These are phyloP conservation scores for Myzus persicae DNA, from an alignment of 1,140 invertebrate species.

Conservation along the genomic window DNA sequence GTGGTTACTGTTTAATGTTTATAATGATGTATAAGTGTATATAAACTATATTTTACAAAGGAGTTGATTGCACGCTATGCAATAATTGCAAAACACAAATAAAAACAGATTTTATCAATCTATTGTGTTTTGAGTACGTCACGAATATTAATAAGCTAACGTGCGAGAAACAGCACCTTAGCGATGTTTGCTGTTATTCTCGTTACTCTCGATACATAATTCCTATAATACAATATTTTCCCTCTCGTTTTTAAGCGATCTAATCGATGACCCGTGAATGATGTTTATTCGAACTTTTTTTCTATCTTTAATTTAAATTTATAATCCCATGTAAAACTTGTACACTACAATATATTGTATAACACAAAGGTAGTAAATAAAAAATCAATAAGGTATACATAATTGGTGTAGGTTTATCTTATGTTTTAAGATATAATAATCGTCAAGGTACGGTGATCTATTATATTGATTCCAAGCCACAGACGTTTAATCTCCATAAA, in stretches of 20 bases:
- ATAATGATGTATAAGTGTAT: background rate
- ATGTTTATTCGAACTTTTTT: background rate
- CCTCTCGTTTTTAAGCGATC: background rate
- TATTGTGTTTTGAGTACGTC: conserved; percentile 44
- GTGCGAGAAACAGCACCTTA: background rate
- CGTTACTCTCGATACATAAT: background rate
- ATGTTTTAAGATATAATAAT: background rate
- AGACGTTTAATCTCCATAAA: background rate
- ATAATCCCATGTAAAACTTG: background rate
- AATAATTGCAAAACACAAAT: conserved; percentile 35
- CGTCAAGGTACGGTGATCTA: background rate
- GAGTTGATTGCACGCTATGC: background rate
- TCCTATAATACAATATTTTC: conserved; percentile 12
- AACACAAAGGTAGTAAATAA: background rate
- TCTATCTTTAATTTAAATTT: background rate
- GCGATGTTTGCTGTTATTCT: conserved; percentile 24
- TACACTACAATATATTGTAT: background rate
- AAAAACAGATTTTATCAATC: conserved; percentile 41
- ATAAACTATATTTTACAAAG: background rate
- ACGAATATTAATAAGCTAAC: conserved; percentile 44
- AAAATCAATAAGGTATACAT: background rate
- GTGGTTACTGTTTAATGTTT: background rate
- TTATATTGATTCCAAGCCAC: background rate
- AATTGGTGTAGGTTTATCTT: background rate
- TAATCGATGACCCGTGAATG: background rate